A percentile compares a stretch with the other conserved stretches of the same genome.
Conservation (phyloP, 2,888 invertebrate genomes). For the Piscicola geometra region DNA sequence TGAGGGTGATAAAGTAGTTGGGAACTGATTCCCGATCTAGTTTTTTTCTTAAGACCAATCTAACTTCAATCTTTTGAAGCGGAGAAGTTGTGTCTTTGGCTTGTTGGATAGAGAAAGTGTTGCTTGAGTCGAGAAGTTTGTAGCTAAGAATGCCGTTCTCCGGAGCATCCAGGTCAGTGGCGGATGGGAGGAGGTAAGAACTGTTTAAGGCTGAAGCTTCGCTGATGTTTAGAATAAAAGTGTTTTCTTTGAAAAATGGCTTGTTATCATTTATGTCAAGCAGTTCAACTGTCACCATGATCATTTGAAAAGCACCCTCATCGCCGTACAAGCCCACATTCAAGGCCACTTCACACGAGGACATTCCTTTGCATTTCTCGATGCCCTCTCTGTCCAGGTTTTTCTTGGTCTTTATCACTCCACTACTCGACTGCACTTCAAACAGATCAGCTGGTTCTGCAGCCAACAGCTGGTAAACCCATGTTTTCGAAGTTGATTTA, state of each 20-base stretch:
- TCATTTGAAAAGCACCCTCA: conserved; percentile 12
- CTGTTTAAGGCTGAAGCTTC: conserved; percentile 40
- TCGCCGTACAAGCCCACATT: conserved; percentile 10
- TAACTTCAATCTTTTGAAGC: conserved; percentile 35
- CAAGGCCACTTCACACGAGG: conserved; percentile 1
- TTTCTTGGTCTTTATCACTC: conserved; percentile 5
- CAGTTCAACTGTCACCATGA: conserved; percentile 41
- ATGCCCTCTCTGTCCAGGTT: conserved; percentile 14
- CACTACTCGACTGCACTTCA: conserved; percentile 10
- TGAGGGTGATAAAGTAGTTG: conserved; percentile 38
- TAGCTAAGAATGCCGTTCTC: conserved; percentile 39
- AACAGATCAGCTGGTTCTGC: background rate
- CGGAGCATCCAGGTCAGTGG: conserved; percentile 41
- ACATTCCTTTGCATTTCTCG: background rate
- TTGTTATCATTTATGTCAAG: conserved; percentile 43
- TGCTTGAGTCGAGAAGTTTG: conserved; percentile 36
- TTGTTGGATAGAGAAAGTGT: conserved; percentile 37
- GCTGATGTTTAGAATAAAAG: conserved; percentile 37
- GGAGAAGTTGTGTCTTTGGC: conserved; percentile 37
- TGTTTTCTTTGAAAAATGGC: conserved; percentile 39
- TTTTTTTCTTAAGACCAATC: conserved; percentile 37
- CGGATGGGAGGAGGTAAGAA: conserved; percentile 41
- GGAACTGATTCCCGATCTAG: conserved; percentile 42
- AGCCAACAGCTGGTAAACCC: background rate
- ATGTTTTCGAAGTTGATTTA: background rate